Evolutionary conservation across 2,797 vertebrate species (phyloP).

Genomic region (Pteronotus mesoamericanus): DNA sequence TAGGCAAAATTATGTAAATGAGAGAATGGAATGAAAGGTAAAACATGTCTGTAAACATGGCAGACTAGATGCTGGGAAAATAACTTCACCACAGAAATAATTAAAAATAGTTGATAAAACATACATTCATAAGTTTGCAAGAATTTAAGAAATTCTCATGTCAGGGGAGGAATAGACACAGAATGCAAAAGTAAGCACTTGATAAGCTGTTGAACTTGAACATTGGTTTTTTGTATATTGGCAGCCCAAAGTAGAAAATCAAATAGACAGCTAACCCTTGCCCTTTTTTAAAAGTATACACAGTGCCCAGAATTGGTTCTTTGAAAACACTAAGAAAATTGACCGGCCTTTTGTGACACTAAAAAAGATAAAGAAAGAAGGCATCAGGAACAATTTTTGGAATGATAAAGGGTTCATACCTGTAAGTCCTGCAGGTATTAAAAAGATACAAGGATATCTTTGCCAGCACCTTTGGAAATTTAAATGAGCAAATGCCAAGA

Average conservation of each 20-base stretch:
- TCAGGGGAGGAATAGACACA: neutral
- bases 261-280: neutral
- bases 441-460: neutral
- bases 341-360: neutral
- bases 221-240: neutral
- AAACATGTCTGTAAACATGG: neutral
- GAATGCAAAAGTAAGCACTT: neutral
- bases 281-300: neutral
- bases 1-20: neutral
- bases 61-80: neutral
- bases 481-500: constrained; percentile 38
- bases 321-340: neutral
- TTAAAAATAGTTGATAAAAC: neutral
- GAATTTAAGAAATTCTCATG: neutral
- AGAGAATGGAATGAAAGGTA: neutral
- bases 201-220: neutral
- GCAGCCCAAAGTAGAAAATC: neutral
- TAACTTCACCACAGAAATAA: neutral
- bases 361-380: neutral
- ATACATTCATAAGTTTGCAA: neutral
- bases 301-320: neutral
- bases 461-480: constrained; percentile 9
- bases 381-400: neutral
- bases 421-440: neutral
- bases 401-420: neutral